Percentiles rank a stretch among this genome's conserved stretches.
Evolutionary conservation across 1,140 invertebrate species (phyloP).

Genomic region (Lysiphlebus fabarum): DNA sequence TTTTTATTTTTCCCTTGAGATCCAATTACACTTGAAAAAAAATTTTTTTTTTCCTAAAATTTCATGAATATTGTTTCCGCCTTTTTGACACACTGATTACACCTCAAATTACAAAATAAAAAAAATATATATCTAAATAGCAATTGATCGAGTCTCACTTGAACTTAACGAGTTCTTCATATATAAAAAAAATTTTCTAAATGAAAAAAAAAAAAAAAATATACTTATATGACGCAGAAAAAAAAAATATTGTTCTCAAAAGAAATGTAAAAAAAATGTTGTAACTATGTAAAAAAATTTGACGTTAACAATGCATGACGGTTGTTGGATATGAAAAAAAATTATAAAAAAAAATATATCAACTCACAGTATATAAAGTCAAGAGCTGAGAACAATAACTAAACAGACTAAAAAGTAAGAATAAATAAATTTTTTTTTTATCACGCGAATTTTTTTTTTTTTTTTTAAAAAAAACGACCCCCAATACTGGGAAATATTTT

Average conservation of each 20-base stretch:
- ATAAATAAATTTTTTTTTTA: constrained; percentile 16
- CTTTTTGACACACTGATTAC: too few relatives aligned
- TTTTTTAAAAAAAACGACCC: constrained; percentile 11
- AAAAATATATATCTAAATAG: too few relatives aligned
- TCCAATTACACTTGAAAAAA: too few relatives aligned
- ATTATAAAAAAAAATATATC: constrained; percentile 29
- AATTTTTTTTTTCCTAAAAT: too few relatives aligned
- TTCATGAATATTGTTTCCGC: too few relatives aligned
- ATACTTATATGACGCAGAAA: neutral
- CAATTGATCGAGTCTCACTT: too few relatives aligned
- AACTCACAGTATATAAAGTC: constrained; percentile 27
- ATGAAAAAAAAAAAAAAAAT: neutral
- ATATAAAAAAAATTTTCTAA: too few relatives aligned
- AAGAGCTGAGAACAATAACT: constrained; percentile 26
- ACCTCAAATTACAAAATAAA: too few relatives aligned
- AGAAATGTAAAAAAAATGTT: neutral
- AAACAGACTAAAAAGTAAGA: constrained; percentile 40
- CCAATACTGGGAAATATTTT: constrained; percentile 9
- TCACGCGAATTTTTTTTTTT: neutral
- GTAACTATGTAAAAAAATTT: constrained; percentile 22
- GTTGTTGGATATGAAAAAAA: constrained; percentile 38
- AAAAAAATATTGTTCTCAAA: neutral
- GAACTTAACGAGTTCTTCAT: too few relatives aligned
- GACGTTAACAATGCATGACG: constrained; percentile 43
- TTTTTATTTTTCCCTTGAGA: too few relatives aligned